Percentiles rank a stretch among this genome's conserved stretches.
Conservation (phyloP, 2,888 invertebrate genomes). For the Nomada flava region DNA sequence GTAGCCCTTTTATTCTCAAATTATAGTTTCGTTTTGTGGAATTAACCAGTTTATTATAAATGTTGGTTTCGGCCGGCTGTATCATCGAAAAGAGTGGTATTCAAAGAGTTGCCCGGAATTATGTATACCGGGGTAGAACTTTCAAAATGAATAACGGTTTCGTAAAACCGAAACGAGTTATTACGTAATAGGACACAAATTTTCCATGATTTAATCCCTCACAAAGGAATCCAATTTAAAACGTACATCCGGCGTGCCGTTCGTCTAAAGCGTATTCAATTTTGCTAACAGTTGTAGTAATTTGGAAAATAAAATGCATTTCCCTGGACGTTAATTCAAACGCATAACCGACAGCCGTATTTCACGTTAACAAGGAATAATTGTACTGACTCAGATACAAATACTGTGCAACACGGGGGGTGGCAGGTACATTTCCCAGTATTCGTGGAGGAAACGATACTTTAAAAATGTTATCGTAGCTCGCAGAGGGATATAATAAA, state of each 20-base stretch:
- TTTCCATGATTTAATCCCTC: neutral
- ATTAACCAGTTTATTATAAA: no score
- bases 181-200: neutral
- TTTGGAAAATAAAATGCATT: neutral
- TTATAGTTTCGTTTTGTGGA: no score
- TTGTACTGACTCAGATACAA: neutral
- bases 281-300: neutral
- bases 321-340: neutral
- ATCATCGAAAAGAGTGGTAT: neutral
- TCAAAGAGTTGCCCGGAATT: neutral
- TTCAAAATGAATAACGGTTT: neutral
- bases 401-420: neutral
- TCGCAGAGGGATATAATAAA: no score
- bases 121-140: neutral
- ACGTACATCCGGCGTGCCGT: neutral
- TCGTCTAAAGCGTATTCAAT: neutral
- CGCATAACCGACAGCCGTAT: neutral
- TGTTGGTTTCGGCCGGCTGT: no score
- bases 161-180: neutral
- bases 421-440: no score
- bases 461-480: neutral
- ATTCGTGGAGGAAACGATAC: neutral
- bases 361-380: neutral
- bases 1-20: no score
- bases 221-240: constrained; percentile 1